A percentile compares a stretch with the other conserved stretches of the same genome.
Conservation (phyloP, 2,113 vertebrate genomes). For the Cavia porcellus region DNA sequence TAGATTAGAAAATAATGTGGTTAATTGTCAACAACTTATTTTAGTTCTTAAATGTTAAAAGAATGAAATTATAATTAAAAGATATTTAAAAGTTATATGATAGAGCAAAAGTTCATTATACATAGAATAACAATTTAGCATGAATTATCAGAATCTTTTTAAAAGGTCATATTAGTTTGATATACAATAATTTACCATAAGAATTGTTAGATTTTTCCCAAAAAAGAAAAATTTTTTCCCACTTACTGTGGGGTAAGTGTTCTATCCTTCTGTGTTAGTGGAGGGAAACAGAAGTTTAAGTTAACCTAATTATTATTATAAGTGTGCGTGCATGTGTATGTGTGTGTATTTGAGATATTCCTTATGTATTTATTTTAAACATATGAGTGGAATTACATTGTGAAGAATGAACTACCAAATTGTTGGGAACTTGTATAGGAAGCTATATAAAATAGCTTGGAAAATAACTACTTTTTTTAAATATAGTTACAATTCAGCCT, state of each 20-base stretch:
- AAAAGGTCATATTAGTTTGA: conserved; percentile 33
- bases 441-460: neutral
- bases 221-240: conserved; percentile 30
- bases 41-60: conserved; percentile 66
- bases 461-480: conserved; percentile 53
- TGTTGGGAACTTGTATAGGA: conserved; percentile 30
- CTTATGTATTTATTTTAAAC: conserved; percentile 53
- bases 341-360: neutral
- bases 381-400: conserved; percentile 47
- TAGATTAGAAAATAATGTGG: conserved; percentile 61
- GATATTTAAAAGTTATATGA: conserved; percentile 32
- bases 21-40: conserved; percentile 62
- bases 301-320: conserved; percentile 29
- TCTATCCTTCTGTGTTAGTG: conserved; percentile 49
- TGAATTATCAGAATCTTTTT: conserved; percentile 14
- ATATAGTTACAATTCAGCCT: neutral
- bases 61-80: conserved; percentile 62
- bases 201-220: conserved; percentile 63
- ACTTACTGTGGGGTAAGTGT: conserved; percentile 32
- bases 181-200: conserved; percentile 51
- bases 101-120: conserved; percentile 58
- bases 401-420: conserved; percentile 52
- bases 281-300: conserved; percentile 39
- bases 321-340: neutral
- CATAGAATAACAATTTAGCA: conserved; percentile 57